Base-by-base conservation (phyloP, 1,140 invertebrate species). In the Drosophila sturtevanti region DNA sequence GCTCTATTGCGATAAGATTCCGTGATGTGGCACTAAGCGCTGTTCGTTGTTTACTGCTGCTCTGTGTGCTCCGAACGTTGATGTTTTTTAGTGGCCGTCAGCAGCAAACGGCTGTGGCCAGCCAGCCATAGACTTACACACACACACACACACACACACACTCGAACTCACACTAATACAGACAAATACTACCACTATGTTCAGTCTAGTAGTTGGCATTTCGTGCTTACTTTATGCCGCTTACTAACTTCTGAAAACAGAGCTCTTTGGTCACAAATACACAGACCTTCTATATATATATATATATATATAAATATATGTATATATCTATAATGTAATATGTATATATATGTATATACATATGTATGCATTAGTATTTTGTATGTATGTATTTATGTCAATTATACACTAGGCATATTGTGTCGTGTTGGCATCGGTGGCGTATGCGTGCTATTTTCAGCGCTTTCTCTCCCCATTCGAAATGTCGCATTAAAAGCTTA, bases 381-480 rank as follows among this genome's bases (percentile, higher is more conserved):
- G 34, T 61, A 70, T 72, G 63, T 68, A 51, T 21, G 65, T 68
- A 38, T 66, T 31, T 66, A 44, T 44, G 4, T 16, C 41, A 48
- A 48, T 48, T 48, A 48, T 48, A 48, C 41, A 48, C 41, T 48
- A 48, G 41, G 41, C 41, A 48, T n/a, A n/a, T 48, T 48, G 41
- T 48, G 41, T 34, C 34, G 61, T 48, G 56, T 60, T 62, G 84
- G 84, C 77, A 77, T 89, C 79, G 77, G 70, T 89, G 85, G 84
- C 84, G 84, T 89, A 89, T 89, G 84, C 84, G 84, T 89, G 84
- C 79, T 89, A 89, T 89, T 89, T 89, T 84, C 77, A 84, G 84
- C 72, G 41, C 84, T 66, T 56, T 70, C 67, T 62, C 70, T 63
- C 73, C 65, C 73, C 61, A 48, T 48, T 48, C 11, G 41, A 38